Base-by-base conservation (phyloP, 2,113 vertebrate genomes). In the Petrocephalus microphthalmus region DNA sequence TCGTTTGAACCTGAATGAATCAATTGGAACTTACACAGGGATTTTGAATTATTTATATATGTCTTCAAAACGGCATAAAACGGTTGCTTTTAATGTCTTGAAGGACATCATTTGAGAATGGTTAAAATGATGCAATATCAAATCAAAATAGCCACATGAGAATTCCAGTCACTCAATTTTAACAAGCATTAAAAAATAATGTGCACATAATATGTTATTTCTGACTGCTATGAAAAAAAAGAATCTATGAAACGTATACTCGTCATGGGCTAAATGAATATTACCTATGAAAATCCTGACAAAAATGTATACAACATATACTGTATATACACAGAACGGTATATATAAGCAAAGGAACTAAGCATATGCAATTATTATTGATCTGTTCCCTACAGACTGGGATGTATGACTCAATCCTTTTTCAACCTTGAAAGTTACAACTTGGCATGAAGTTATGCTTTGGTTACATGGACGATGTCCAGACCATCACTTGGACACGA, bases 41-140 rank as follows among this genome's bases (percentile, higher is more conserved):
- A 49, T 51, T 67, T 87, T 87, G 33, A 37, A 60, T 57, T 60
- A 85, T 86, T 86, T 86, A 86, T 25, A 42, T 56, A 45, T 86
- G 53, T 64, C 54, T n/a, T 86, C 13, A 60, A 47, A 54, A 42
- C 45, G 56, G 17, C 17, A 86, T 64, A 33, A 64, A 64, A 25
- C n/a, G 37, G 15, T 17, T 47, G 42, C 33, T 67, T 67, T 71
- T 25, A 71, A 52, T 67, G 86, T 37, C n/a, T 47, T 47, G 22
- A 20, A 22, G 56, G 20, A 60, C 17, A 64, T 25, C 25, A 13
- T 86, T 20, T 86, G 19, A 57, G n/a, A 64, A 86, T 45, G 20
- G 49, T 60, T 57, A 45, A 37, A 56, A 85, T 60, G 54, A 42
- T 22, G 54, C 15, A 13, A 86, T 22, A 8, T 45, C 51, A 86